Evolutionary conservation across 2,797 vertebrate species (phyloP).

Genomic region (Dendrocincla fuliginosa): DNA sequence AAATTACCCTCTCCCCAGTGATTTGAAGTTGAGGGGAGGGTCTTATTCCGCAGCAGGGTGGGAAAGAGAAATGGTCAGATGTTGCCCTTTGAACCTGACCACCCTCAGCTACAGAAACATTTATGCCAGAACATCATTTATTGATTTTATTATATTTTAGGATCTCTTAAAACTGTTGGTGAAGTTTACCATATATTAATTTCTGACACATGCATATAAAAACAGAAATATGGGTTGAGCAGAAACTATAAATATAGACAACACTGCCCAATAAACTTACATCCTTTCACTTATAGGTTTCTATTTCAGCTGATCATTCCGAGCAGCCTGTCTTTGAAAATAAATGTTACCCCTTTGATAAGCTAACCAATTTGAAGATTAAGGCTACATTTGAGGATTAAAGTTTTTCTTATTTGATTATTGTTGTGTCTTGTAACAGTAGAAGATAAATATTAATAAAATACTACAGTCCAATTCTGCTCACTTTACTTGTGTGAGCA

Average conservation of each 20-base stretch:
- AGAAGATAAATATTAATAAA: constrained; percentile 55
- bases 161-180: constrained; percentile 55
- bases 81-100: constrained; percentile 86
- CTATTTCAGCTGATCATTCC: constrained; percentile 32
- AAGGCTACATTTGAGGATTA: constrained; percentile 61
- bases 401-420: constrained; percentile 62
- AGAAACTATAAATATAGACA: constrained; percentile 60
- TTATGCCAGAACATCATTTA: constrained; percentile 59
- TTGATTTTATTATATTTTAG: constrained; percentile 70
- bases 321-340: constrained; percentile 54
- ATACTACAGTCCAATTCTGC: constrained; percentile 7
- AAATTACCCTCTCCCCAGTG: constrained; percentile 95
- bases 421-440: background rate
- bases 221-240: constrained; percentile 35
- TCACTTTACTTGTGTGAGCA: background rate
- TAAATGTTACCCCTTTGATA: constrained; percentile 53
- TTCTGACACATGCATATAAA: constrained; percentile 48
- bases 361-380: constrained; percentile 65
- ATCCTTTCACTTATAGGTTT: constrained; percentile 38
- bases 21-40: constrained; percentile 77
- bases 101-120: constrained; percentile 77
- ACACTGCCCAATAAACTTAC: constrained; percentile 44
- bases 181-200: constrained; percentile 46
- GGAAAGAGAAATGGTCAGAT: constrained; percentile 88
- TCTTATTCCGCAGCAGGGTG: constrained; percentile 82